Base-by-base conservation (phyloP, 2,888 invertebrate species). In the Sesamia inferens region DNA sequence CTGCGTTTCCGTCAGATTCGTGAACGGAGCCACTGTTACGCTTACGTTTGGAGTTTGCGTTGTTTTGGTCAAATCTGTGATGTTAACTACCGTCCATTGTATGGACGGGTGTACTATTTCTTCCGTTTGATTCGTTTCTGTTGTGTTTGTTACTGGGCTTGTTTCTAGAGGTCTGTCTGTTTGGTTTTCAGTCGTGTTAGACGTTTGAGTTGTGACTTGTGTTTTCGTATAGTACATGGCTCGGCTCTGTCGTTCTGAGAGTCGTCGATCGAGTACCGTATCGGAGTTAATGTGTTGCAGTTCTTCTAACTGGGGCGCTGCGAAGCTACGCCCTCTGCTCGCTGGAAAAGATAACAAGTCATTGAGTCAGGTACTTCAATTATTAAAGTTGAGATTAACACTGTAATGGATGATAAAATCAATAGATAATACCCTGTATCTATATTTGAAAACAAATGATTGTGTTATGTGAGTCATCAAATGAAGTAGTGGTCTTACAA, bases 161-260 rank as follows among this genome's bases (percentile, higher is more conserved):
- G 39, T 58, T 71, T 83, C 84, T 66, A 55, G 42, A 22, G 81
- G 70, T 82, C 69, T 79, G 13, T 88, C 87, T 14, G 87, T 85
- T 69, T 85, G 81, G 75, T 90, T 88, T 42, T 86, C 90, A 48
- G 93, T 93, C 42, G 86, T 84, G 82, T 91, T 92, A 16, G 90
- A 83, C 63, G 78, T 66, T 13, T 89, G 89, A 51, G 93, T 89
- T 19, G 89, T 87, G 79, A 78, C 76, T 67, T 85, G 86, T 22
- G 90, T 91, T 82, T 96, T 96, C 1, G 92, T 89, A 88, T 92
- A 94, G 91, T 96, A 95, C 93, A 95, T 92, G 75, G 96, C 96
- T 74, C 94, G 89, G 71, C 92, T 87, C 74, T 94, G 93, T 48
- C 95, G 89, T 6, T 94, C 94, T 1, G 91, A 83, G 73, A 87